Base-by-base conservation (phyloP, 1,140 invertebrate species). In the Penaeus japonicus region DNA sequence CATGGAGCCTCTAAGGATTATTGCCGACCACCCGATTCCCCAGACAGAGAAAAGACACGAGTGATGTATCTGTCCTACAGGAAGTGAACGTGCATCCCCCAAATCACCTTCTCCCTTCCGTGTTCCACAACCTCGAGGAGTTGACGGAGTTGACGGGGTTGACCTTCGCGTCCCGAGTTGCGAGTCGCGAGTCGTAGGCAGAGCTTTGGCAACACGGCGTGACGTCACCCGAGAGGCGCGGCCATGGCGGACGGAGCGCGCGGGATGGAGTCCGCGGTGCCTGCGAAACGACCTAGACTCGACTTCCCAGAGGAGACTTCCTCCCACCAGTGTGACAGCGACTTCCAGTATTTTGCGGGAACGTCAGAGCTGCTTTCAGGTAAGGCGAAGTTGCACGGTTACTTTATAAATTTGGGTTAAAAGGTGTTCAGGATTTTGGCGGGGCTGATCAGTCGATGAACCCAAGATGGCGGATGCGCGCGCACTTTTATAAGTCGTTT, bases 231-330 rank as follows among this genome's bases (percentile, higher is more conserved):
- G 59, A 59, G 85, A 87, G 86, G 84, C 83, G 62, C 89, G 78
- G 84, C 85, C 83, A 90, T 90, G 89, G 89, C 86, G 89, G 89
- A 90, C 70, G 54, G 86, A 75, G 62, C 84, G 39, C 73, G 81
- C 83, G 89, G 86, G 85, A 87, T 88, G 85, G 86, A 85, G 70
- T 89, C 89, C 82, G 84, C 89, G 53, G 80, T 88, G 77, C 89
- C 89, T 88, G 89, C 89, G 70, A 90, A 90, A 85, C 89, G 89
- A 85, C 89, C 87, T 62, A 87, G 89, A 88, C 65, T 90, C 75
- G 89, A 90, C 84, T 90, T 88, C 84, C 89, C 85, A 80, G 84
- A 88, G 12, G 85, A 90, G 79, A 90, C 70, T 80, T 85, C 87
- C 18, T 84, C 85, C 73, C 83, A 85, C 18, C 85, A 90, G 82